Evolutionary conservation across 1,140 invertebrate species (phyloP).

Genomic region (Schlechtendalia chinensis): DNA sequence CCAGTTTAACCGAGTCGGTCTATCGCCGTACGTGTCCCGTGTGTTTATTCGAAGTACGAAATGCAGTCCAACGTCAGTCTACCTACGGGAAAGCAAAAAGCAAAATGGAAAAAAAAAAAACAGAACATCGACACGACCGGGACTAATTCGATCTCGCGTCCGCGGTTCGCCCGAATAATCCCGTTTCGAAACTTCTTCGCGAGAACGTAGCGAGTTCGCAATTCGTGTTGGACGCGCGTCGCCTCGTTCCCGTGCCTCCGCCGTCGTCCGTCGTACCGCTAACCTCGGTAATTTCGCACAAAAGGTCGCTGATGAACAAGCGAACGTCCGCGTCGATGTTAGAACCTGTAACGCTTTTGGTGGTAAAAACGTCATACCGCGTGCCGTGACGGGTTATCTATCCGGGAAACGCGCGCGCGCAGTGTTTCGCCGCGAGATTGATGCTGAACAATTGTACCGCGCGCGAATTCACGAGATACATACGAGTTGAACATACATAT

Average conservation of each 20-base stretch:
- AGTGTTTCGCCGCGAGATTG: neutral
- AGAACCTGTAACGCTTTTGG: neutral
- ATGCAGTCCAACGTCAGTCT: neutral
- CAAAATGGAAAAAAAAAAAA: neutral
- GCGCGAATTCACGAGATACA: too few species aligned
- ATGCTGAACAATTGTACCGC: neutral
- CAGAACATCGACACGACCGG: neutral
- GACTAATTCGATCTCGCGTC: neutral
- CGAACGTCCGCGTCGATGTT: neutral
- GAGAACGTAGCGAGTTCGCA: neutral
- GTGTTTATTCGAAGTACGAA: too few species aligned
- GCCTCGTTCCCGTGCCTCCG: neutral
- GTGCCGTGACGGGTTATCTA: too few species aligned
- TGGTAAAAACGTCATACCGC: conserved; percentile 8
- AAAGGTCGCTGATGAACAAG: conserved; percentile 16
- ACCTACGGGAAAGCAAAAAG: neutral
- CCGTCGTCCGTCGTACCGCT: neutral
- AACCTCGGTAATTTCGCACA: neutral
- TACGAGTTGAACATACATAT: too few species aligned
- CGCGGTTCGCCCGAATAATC: neutral
- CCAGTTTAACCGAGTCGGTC: too few species aligned
- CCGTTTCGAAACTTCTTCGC: neutral
- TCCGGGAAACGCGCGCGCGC: neutral
- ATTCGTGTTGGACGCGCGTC: neutral
- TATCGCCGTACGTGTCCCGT: too few species aligned